These are phyloP conservation scores for Drosophila neutralis DNA, from an alignment of 2,888 invertebrate genomes.

Conservation along the genomic window DNA sequence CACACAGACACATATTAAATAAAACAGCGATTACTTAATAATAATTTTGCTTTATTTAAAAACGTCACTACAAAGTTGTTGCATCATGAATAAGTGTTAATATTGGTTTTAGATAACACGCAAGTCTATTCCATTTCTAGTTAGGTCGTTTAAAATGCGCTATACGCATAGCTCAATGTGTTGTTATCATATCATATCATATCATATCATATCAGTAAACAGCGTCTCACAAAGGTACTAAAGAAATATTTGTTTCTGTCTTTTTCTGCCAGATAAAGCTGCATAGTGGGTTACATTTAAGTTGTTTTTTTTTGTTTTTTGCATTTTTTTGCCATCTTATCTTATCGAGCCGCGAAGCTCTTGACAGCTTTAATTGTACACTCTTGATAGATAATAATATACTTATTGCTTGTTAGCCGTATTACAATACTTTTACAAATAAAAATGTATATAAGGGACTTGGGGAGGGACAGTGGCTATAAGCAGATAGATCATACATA, in stretches of 20 bases:
- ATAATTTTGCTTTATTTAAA: conserved; percentile 79
- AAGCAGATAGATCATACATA: conserved; percentile 43
- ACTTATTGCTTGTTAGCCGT: conserved; percentile 32
- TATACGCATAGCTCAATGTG: conserved; percentile 64
- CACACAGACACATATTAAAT: conserved; percentile 9
- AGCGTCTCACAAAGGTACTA: conserved; percentile 72
- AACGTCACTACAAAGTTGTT: conserved; percentile 82
- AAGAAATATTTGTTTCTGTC: conserved; percentile 58
- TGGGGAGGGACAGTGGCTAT: conserved; percentile 13
- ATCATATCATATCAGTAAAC: conserved; percentile 44
- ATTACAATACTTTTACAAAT: conserved; percentile 49
- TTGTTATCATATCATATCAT: conserved; percentile 41
- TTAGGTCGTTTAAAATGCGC: conserved; percentile 64
- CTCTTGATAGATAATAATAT: conserved; percentile 25
- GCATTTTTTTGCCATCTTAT: conserved; percentile 25
- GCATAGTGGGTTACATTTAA: conserved; percentile 33
- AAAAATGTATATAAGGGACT: conserved; percentile 21
- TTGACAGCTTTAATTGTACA: conserved; percentile 48
- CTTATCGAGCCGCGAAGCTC: conserved; percentile 51
- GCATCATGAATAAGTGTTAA: conserved; percentile 69
- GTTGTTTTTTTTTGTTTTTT: background rate
- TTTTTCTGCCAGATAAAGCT: conserved; percentile 34
- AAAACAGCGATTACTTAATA: conserved; percentile 48
- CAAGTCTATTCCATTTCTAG: conserved; percentile 57
- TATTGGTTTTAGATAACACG: conserved; percentile 74